Percentiles rank a stretch among this genome's conserved stretches.
These are phyloP conservation scores for Nesoenas mayeri DNA, from an alignment of 2,113 vertebrate species.

Conservation along the genomic window DNA sequence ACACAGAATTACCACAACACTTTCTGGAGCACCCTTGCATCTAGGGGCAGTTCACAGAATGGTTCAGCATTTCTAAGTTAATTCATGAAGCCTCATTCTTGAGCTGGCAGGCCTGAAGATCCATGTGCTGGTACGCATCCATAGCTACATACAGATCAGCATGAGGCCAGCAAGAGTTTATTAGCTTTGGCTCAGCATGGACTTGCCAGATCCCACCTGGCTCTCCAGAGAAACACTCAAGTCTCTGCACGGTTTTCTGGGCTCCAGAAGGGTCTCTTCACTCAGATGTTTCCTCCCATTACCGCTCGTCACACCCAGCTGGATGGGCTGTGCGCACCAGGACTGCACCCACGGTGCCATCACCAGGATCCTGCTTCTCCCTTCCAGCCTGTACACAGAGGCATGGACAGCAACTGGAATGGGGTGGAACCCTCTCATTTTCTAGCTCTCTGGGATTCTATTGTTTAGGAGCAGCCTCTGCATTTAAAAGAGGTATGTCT, in stretches of 20 bases:
- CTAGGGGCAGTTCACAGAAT: background rate
- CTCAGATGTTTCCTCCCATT: background rate
- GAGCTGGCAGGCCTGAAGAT: background rate
- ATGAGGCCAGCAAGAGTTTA: background rate
- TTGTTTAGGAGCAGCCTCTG: background rate
- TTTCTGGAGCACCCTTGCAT: background rate
- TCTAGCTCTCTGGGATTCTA: background rate
- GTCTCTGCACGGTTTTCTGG: fast-evolving
- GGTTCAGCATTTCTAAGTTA: background rate
- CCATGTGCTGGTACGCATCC: background rate
- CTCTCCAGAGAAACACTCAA: background rate
- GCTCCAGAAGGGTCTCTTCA: background rate
- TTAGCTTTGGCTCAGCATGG: background rate
- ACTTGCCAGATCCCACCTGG: background rate
- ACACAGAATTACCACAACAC: background rate
- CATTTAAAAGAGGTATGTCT: background rate
- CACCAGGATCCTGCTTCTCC: background rate
- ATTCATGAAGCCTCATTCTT: background rate
- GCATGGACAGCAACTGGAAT: fast-evolving
- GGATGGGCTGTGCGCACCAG: background rate
- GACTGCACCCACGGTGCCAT: fast-evolving
- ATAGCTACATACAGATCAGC: background rate
- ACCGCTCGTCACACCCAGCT: background rate
- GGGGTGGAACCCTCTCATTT: fast-evolving
- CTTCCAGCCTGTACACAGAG: background rate